A percentile compares a stretch with the other conserved stretches of the same genome.
phyloP scores from a whole-genome alignment of 2,797 vertebrate genomes.

The Brachymystax lenok region DNA sequence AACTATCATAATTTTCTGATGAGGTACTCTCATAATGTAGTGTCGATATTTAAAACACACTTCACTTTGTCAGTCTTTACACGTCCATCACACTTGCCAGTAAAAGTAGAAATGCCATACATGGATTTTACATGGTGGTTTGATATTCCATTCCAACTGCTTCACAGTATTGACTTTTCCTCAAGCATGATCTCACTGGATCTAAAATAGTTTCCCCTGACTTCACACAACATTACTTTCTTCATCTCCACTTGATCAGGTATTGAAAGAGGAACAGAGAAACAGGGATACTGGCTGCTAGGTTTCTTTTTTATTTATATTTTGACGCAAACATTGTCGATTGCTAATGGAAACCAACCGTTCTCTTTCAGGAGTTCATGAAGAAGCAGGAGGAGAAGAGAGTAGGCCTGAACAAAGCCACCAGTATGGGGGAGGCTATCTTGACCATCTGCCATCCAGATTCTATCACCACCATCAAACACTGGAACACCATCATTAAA shows the following conservation, averaged over 20 bases:
- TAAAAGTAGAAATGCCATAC: slow-evolving; percentile 38
- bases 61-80: slow-evolving; percentile 18
- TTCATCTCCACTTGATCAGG: slow-evolving; percentile 35
- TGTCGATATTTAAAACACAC: slow-evolving; percentile 26
- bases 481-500: slow-evolving; percentile 99
- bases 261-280: neutral
- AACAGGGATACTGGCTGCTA: slow-evolving; percentile 16
- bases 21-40: slow-evolving; percentile 28
- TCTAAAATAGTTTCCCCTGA: slow-evolving; percentile 35
- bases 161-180: slow-evolving; percentile 34
- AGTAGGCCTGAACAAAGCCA: slow-evolving; percentile 86
- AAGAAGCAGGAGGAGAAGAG: slow-evolving; percentile 95
- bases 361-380: slow-evolving; percentile 86
- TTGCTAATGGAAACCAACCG: neutral
- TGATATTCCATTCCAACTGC: slow-evolving; percentile 46
- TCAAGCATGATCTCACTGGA: slow-evolving; percentile 59
- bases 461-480: slow-evolving; percentile 97
- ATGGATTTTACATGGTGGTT: slow-evolving; percentile 40
- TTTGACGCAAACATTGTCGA: slow-evolving; percentile 12
- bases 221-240: slow-evolving; percentile 33
- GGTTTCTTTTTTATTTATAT: slow-evolving; percentile 2
- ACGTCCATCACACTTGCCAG: slow-evolving; percentile 36
- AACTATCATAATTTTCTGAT: slow-evolving; percentile 44
- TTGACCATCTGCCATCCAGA: slow-evolving; percentile 95
- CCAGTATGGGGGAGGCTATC: slow-evolving; percentile 90